These are phyloP conservation scores for Sthenelais limicola DNA, from an alignment of 2,888 invertebrate genomes.

Conservation along the genomic window DNA sequence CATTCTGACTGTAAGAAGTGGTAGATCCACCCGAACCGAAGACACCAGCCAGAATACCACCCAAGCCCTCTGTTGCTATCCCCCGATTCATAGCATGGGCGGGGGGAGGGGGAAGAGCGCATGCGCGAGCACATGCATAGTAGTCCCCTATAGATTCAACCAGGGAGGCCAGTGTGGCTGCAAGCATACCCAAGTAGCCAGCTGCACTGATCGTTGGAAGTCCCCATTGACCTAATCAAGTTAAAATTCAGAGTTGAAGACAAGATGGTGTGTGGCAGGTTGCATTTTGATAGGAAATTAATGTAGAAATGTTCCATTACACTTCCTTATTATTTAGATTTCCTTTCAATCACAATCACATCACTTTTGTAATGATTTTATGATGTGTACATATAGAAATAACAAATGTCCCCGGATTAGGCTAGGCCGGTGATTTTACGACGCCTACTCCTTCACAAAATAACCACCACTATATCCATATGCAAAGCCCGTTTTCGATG, in stretches of 20 bases:
- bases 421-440: no score
- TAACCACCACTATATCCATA: no score
- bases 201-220: conserved; percentile 20
- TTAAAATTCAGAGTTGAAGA: background rate
- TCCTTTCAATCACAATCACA: no score
- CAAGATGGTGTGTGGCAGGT: background rate
- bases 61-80: conserved; percentile 82
- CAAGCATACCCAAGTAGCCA: conserved; percentile 32
- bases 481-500: no score
- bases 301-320: no score
- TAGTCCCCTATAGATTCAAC: conserved; percentile 40
- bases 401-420: no score
- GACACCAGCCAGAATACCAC: conserved; percentile 84
- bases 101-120: conserved; percentile 30
- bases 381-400: no score
- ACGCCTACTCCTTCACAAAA: no score
- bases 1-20: conserved; percentile 89
- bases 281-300: background rate
- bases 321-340: no score
- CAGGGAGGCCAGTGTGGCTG: conserved; percentile 31
- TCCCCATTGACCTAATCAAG: conserved; percentile 30
- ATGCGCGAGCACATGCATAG: conserved; percentile 34
- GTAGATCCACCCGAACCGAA: conserved; percentile 89
- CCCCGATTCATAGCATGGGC: conserved; percentile 38
- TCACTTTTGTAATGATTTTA: no score